Evolutionary conservation across 2,113 vertebrate genomes (phyloP), one percentile per base, ranked within the genome.

Genomic region (Alaudala cheleensis): DNA sequence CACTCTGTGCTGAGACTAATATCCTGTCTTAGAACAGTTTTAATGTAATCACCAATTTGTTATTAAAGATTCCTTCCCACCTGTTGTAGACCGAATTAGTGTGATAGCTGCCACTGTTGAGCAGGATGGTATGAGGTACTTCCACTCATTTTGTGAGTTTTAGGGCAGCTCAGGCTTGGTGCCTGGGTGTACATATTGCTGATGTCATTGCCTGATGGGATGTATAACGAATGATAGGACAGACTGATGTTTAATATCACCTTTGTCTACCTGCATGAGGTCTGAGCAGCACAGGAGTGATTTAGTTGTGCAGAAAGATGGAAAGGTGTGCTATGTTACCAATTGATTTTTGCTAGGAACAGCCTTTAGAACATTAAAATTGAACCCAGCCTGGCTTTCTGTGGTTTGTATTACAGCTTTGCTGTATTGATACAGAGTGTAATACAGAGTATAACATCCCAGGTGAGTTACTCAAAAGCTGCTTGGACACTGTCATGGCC

Each of bases 401-500:
- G 24, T 76, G 24, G 5, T 57, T 89, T 1, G 0, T 31, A 14
- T 66, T 77, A 17, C 22, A 45, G 20, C 62, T 81, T 84, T 53
- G 12, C 7, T 34, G 6, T 33, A 34, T 16, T 62, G 31, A 33
- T 76, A 45, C 16, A 47, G 19, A 26, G 9, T 37, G 4, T 69
- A 37, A 42, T 6, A 3, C 5, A 26, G 37, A 22, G 10, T 78
- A 7, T 71, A 76, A 83, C 4, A 13, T 60, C 14, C 23, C 29
- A 24, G 11, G 12, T 17, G 14, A 44, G 10, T 15, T 45, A 61
- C 2, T 65, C 33, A 24, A 19, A 89, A 67, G 18, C 60, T 39
- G 2, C 8, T 26, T 76, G 37, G 26, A 69, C 5, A 1, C 13
- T n/a, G 19, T 19, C 4, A 4, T 57, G n/a, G 2, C 19, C 14